A percentile compares a stretch with the other conserved stretches of the same genome.
Conservation (phyloP, 2,888 invertebrate species). For the Isoperla grammatica region DNA sequence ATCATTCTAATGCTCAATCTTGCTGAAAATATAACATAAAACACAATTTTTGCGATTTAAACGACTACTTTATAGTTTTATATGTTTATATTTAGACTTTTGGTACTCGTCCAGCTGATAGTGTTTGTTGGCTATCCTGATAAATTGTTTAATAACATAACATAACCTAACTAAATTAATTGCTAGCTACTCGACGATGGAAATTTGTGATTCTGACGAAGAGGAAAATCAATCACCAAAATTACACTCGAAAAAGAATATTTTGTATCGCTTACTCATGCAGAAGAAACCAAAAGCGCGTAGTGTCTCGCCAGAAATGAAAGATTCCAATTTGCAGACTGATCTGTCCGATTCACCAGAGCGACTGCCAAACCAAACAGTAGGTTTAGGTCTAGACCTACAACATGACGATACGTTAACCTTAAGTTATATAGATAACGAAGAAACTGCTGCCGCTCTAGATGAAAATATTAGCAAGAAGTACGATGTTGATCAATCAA, state of each 20-base stretch:
- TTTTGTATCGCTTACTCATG: conserved; percentile 41
- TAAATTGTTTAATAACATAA: too few species aligned
- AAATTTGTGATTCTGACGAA: too few species aligned
- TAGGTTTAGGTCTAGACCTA: background rate
- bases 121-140: too few species aligned
- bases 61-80: too few species aligned
- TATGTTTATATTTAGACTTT: too few species aligned
- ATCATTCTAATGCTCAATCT: too few species aligned
- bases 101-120: too few species aligned
- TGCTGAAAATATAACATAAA: too few species aligned
- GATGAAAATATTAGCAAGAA: background rate
- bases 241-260: conserved; percentile 22
- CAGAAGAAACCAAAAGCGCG: conserved; percentile 44
- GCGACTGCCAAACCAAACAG: background rate
- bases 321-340: conserved; percentile 26
- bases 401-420: background rate
- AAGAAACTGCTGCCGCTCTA: background rate
- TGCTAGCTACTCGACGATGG: too few species aligned
- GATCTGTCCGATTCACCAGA: conserved; percentile 12
- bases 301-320: conserved; percentile 39
- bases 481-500: background rate
- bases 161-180: too few species aligned
- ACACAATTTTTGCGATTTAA: too few species aligned
- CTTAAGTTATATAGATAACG: background rate
- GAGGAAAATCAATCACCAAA: too few species aligned